Conservation (phyloP, 2,797 vertebrate genomes). For the Acanthurus lineatus region DNA sequence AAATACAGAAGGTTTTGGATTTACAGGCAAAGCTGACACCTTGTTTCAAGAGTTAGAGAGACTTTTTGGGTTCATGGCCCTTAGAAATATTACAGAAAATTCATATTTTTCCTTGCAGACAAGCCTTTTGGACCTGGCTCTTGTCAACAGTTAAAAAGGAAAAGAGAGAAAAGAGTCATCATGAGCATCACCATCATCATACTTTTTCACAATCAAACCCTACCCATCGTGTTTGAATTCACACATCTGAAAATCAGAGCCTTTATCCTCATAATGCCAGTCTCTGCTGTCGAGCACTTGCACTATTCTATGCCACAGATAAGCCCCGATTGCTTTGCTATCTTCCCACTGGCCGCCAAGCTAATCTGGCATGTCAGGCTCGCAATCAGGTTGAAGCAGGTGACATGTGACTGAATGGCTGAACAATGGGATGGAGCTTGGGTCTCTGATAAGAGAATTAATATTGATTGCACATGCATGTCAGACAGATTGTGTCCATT, state of each 20-base stretch:
- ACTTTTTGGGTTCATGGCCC: neutral
- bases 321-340: constrained; percentile 62
- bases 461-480: constrained; percentile 82
- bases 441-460: constrained; percentile 80
- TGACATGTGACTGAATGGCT: constrained; percentile 75
- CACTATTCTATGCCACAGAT: constrained; percentile 54
- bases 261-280: constrained; percentile 20
- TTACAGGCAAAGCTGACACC: neutral
- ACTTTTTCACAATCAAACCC: neutral
- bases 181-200: neutral
- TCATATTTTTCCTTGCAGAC: neutral
- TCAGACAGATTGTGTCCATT: constrained; percentile 75
- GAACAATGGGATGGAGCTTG: constrained; percentile 72
- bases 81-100: neutral
- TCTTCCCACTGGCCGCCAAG: constrained; percentile 60
- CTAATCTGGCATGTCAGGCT: constrained; percentile 71
- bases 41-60: neutral
- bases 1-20: neutral
- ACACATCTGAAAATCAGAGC: constrained; percentile 29
- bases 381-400: constrained; percentile 73
- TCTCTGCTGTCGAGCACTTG: constrained; percentile 46
- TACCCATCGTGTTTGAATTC: constrained; percentile 18
- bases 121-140: neutral
- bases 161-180: neutral
- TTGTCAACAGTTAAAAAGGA: neutral